Base-by-base conservation (phyloP, 2,888 invertebrate species). In the Oegoconia quadripuncta region DNA sequence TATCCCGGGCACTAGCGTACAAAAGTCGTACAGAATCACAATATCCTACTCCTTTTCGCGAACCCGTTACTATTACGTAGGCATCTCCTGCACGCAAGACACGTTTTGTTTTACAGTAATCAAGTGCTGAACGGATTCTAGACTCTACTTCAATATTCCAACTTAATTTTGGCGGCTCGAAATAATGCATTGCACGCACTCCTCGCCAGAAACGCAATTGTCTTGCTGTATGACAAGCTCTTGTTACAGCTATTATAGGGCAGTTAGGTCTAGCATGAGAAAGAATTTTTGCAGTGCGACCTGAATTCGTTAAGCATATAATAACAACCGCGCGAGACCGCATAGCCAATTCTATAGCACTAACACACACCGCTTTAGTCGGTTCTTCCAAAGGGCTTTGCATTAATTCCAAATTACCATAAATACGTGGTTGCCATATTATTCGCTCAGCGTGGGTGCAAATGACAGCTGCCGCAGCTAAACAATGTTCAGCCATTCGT, bases 401-500 rank as follows among this genome's bases (percentile, higher is more conserved):
- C 77, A 89, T 89, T 48, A 81, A 74, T 14, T 89, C 80, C 28
- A 95, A 74, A 69, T 96, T 95, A 18, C 91, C 90, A 72, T 96
- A 95, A 43, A 93, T 83, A 61, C 93, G 91, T 50, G 90, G 92
- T 61, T 96, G 94, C 91, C 95, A 96, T 40, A 93, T 82, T 1
- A 95, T 94, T 18, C 93, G 90, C 78, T 97, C 97, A 0, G 97
- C 96, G 73, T 97, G 95, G 55, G 92, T 90, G 64, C 95, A 94
- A 48, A 96, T 92, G 54, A 93, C 91, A 29, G 91, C 89, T 77
- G 94, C 91, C 6, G 91, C 91, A 35, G 88, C 87, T 22, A 93
- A 89, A 47, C 95, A 91, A 56, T 95, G 92, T 46, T 96, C 86
- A 8, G 86, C 83, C 77, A 81, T 82, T 39, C 73, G 74, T 8